Conservation (phyloP, 2,113 vertebrate genomes). For the Electrona antarctica region DNA sequence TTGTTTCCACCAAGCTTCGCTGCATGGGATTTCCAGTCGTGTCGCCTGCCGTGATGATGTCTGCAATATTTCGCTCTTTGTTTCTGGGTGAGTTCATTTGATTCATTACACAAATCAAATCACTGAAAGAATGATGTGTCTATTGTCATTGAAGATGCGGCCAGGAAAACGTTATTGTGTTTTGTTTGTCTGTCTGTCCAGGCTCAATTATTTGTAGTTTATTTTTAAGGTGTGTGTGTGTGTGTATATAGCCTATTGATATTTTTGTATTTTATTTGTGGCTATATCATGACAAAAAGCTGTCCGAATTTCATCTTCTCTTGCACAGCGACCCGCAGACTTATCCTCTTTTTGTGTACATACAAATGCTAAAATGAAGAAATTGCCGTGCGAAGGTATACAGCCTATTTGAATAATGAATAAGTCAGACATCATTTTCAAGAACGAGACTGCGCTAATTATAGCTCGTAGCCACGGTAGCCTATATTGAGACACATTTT, state of each 20-base stretch:
- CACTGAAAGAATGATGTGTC: conserved; percentile 19
- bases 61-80: conserved; percentile 75
- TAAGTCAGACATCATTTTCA: conserved; percentile 5
- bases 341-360: neutral
- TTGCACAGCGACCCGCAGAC: neutral
- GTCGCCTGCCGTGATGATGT: conserved; percentile 71
- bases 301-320: conserved; percentile 54
- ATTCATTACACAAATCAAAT: conserved; percentile 14
- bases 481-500: neutral
- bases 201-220: neutral
- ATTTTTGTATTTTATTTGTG: neutral
- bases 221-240: neutral
- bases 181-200: neutral
- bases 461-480: neutral
- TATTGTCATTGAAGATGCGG: conserved; percentile 1
- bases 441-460: neutral
- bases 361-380: neutral
- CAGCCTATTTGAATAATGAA: neutral
- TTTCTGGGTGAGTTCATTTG: conserved; percentile 73
- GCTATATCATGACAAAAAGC: conserved; percentile 10
- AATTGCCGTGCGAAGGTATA: neutral
- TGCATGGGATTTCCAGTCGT: conserved; percentile 68
- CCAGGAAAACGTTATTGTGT: neutral
- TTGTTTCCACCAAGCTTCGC: conserved; percentile 68
- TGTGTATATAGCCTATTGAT: neutral